Base-by-base conservation (phyloP, 2,888 invertebrate genomes). In the Orthosia incerta region DNA sequence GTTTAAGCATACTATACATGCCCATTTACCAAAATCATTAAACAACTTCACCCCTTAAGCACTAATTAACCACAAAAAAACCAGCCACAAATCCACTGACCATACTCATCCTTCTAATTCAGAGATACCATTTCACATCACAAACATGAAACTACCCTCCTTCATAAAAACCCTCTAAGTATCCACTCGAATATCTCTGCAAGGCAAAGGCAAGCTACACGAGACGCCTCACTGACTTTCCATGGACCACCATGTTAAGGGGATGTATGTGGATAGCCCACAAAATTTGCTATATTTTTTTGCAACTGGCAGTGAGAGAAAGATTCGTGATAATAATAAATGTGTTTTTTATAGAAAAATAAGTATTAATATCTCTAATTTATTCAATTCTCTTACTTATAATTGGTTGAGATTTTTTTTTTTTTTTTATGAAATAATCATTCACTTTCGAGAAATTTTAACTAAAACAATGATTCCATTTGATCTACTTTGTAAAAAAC, bases 211-310 rank as follows among this genome's bases (percentile, higher is more conserved):
- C 90, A 86, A 80, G 89, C 90, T 86, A 86, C 86, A 85, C 81
- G 85, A 85, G 89, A 89, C 93, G 93, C 94, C 94, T 93, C 93
- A 95, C 87, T 91, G 93, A 91, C 86, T 92, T 91, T 93, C 92
- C 92, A 94, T 93, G 92, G 93, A 89, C 93, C 90, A 88, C 86
- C 88, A 84, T 89, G 87, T 89, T 88, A 74, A 74, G 74, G 74
- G 77, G 31, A 68, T 51, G 13, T 9, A 4, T 1, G 46, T 1
- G 11, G 18, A 0, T 31, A 11, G 11, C n/a, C 13, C 3, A 31
- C 9, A 0, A 50, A 20, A 18, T 48, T 18, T 0, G 11, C 1
- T 16, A 15, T n/a, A 13, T 0, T 26, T 20, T 55, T 48, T 31
- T 18, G 26, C 4, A 5, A 31, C 26, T 53, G 26, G 9, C 46